Percentiles rank a stretch among this genome's conserved stretches.
Conservation (phyloP, 2,888 invertebrate genomes). For the Nematopogon swammerdamellus region DNA sequence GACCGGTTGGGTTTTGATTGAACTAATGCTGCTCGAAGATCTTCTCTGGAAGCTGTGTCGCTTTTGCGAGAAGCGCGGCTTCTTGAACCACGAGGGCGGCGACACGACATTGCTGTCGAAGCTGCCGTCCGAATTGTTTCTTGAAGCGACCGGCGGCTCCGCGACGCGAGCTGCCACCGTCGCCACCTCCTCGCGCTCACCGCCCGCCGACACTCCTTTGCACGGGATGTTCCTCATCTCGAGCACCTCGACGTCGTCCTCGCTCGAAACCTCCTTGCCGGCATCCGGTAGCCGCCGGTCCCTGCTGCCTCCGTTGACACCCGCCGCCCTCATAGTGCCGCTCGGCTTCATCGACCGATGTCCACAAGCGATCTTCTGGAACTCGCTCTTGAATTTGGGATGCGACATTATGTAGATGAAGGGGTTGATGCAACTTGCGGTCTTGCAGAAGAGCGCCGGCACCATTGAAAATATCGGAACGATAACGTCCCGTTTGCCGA, state of each 20-base stretch:
- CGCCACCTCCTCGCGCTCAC: slow-evolving; percentile 23
- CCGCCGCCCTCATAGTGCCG: slow-evolving; percentile 34
- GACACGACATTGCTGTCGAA: slow-evolving; percentile 32
- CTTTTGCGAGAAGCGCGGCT: slow-evolving; percentile 50
- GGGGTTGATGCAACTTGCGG: slow-evolving; percentile 78
- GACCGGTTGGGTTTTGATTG: slow-evolving; percentile 22
- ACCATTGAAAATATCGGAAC: slow-evolving; percentile 71
- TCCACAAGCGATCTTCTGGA: slow-evolving; percentile 38
- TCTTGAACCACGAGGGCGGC: slow-evolving; percentile 52
- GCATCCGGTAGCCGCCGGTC: slow-evolving; percentile 37
- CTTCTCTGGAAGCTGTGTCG: slow-evolving; percentile 36
- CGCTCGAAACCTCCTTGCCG: slow-evolving; percentile 18
- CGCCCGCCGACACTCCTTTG: slow-evolving; percentile 9
- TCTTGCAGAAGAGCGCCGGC: slow-evolving; percentile 77
- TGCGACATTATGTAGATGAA: slow-evolving; percentile 78
- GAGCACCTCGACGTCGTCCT: slow-evolving; percentile 50
- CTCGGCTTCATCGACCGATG: slow-evolving; percentile 37
- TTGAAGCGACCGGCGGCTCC: slow-evolving; percentile 23
- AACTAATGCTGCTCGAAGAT: slow-evolving; percentile 28
- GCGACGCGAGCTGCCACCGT: slow-evolving; percentile 24
- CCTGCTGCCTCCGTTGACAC: slow-evolving; percentile 28
- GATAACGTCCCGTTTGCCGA: slow-evolving; percentile 60
- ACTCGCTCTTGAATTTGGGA: slow-evolving; percentile 68
- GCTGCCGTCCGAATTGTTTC: slow-evolving; percentile 24
- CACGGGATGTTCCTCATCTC: slow-evolving; percentile 48